Evolutionary conservation across 1,140 invertebrate genomes (phyloP), one percentile per base, ranked within the genome.

Genomic region (Drosophila sproati): DNA sequence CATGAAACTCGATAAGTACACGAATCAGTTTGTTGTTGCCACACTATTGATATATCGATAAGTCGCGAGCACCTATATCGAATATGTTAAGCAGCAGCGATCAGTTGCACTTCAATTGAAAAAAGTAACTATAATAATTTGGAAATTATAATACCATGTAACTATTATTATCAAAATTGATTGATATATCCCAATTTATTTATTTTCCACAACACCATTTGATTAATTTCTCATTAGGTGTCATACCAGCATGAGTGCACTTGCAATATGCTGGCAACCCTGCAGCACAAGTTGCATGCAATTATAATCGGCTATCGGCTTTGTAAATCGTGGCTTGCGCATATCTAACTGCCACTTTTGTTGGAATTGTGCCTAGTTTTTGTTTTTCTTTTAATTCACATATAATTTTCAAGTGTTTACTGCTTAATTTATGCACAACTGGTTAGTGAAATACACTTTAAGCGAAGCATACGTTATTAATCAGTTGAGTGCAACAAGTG

Each of bases 351-450:
- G 50, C 52, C 68, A 50, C 6, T 75, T 62, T 77, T 56, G 66
- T 62, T 48, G 59, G 12, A 69, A 31, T 71, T 66, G 66, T 61
- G 69, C 52, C 43, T 63, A 61, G 54, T 77, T 76, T 77, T 87
- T 78, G 69, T 82, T 88, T 83, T 87, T 80, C 55, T 88, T 20
- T 88, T 79, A 63, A 80, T 62, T 72, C 32, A 72, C 28, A 20
- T 57, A 47, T 83, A 63, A 60, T 82, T 82, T 77, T 56, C 37
- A 60, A 57, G 57, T 69, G 60, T 5, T 61, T 34, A 20, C 31
- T 69, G 35, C 37, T 55, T 77, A 57, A 59, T 63, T 69, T 35
- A 35, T 56, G 4, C n/a, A 5, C 5, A 62, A 69, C 56, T 56
- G 68, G 47, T 71, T 69, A 34, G 51, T 71, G 29, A 0, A 35